Evolutionary conservation across 2,888 invertebrate genomes (phyloP).

Genomic region (Clostera curtula): DNA sequence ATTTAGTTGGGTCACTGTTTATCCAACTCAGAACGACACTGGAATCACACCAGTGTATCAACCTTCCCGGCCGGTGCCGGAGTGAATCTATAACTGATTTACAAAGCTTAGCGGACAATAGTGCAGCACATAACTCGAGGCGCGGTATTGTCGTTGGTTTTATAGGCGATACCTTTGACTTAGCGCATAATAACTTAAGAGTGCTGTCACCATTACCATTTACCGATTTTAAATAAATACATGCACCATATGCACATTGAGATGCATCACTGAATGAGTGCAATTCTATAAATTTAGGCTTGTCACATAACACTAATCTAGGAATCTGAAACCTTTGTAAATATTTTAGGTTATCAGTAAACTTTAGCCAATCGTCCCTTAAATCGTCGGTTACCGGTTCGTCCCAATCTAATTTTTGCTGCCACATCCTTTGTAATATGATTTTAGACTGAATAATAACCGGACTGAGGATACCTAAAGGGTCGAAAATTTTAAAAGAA

Average conservation of each 20-base stretch:
- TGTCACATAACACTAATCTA: slow-evolving; percentile 14
- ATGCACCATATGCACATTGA: slow-evolving; percentile 20
- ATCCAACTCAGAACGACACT: slow-evolving; percentile 21
- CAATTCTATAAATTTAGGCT: slow-evolving; percentile 15
- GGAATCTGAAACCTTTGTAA: slow-evolving; percentile 12
- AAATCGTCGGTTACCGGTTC: slow-evolving; percentile 14
- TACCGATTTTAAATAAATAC: slow-evolving; percentile 20
- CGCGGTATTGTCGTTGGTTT: slow-evolving; percentile 25
- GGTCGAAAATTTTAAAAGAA: slow-evolving; percentile 16
- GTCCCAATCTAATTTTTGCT: slow-evolving; percentile 18
- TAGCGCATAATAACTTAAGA: slow-evolving; percentile 20
- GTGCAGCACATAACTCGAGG: slow-evolving; percentile 20
- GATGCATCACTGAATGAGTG: slow-evolving; percentile 27
- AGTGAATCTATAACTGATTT: slow-evolving; percentile 9
- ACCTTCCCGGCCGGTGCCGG: slow-evolving; percentile 3
- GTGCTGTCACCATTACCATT: slow-evolving; percentile 3
- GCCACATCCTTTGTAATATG: slow-evolving; percentile 14
- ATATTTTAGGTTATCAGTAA: slow-evolving; percentile 7
- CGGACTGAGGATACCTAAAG: slow-evolving; percentile 9
- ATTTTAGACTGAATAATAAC: slow-evolving; percentile 5
- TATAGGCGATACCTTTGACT: slow-evolving; percentile 23
- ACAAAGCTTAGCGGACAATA: slow-evolving; percentile 14
- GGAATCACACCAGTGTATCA: slow-evolving; percentile 21
- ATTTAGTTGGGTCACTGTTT: slow-evolving; percentile 8
- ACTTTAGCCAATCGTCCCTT: slow-evolving; percentile 12